These are phyloP conservation scores for Marmota flaviventris DNA, from an alignment of 2,113 vertebrate species.

Conservation along the genomic window DNA sequence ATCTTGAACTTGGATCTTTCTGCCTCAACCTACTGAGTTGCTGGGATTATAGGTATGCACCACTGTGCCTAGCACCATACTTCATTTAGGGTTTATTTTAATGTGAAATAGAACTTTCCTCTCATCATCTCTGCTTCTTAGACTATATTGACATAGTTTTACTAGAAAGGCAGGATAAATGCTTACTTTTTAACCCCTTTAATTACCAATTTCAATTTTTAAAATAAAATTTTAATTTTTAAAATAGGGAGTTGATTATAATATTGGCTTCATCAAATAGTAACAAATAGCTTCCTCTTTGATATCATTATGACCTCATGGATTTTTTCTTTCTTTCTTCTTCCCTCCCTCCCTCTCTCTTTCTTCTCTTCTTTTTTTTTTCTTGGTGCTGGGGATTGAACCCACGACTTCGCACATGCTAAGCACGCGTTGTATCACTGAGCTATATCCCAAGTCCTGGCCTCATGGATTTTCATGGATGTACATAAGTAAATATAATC, in stretches of 20 bases:
- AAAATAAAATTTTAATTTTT: not conserved
- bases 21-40: too few relatives aligned
- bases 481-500: not conserved
- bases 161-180: not conserved
- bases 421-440: not conserved
- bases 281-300: conserved; percentile 35
- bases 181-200: not conserved
- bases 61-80: too few relatives aligned
- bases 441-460: not conserved
- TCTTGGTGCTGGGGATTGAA: not conserved
- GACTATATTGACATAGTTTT: not conserved
- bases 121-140: not conserved
- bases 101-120: conserved; percentile 20
- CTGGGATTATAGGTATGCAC: too few relatives aligned
- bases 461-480: not conserved
- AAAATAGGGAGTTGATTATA: not conserved
- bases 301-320: not conserved
- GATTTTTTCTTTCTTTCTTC: not conserved
- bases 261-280: not conserved
- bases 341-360: not conserved
- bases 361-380: not conserved
- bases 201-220: conserved; percentile 11
- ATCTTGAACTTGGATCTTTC: too few relatives aligned
- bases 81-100: not conserved
- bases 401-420: not conserved